Conservation (phyloP, 2,888 invertebrate species). For the Trachelus stipa region DNA sequence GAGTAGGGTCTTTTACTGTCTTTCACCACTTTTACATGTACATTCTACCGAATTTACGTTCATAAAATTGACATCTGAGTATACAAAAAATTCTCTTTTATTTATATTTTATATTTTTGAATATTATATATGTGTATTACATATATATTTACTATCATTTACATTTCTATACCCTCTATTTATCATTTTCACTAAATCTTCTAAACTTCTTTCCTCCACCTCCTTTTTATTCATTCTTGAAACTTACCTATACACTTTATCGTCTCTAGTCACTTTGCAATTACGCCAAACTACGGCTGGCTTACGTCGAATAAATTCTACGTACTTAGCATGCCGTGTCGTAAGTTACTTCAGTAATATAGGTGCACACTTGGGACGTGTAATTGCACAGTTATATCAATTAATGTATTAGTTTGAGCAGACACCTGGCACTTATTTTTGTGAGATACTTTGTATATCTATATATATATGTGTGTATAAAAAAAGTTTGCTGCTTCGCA, state of each 20-base stretch:
- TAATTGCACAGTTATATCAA: slow-evolving; percentile 46
- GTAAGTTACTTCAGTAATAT: slow-evolving; percentile 37
- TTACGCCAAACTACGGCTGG: slow-evolving; percentile 44
- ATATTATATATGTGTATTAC: too few relatives aligned
- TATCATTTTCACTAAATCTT: slow-evolving; percentile 10
- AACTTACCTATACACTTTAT: background rate
- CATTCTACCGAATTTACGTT: too few relatives aligned
- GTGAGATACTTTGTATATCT: background rate
- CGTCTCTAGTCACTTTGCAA: slow-evolving; percentile 35
- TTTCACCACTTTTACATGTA: background rate
- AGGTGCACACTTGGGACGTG: slow-evolving; percentile 16
- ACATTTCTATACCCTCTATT: too few relatives aligned
- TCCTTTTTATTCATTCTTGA: slow-evolving; percentile 12
- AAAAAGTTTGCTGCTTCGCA: background rate
- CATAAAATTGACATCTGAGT: background rate
- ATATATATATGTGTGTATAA: background rate
- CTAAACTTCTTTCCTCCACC: slow-evolving; percentile 5
- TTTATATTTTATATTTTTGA: too few relatives aligned
- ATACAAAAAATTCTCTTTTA: background rate
- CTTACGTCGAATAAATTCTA: slow-evolving; percentile 49
- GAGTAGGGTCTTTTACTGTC: background rate
- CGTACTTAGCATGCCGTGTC: slow-evolving; percentile 32
- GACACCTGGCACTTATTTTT: background rate
- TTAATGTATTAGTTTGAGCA: slow-evolving; percentile 22
- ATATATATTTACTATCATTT: too few relatives aligned